phyloP scores from a whole-genome alignment of 1,140 invertebrate species.

The Atta cephalotes region DNA sequence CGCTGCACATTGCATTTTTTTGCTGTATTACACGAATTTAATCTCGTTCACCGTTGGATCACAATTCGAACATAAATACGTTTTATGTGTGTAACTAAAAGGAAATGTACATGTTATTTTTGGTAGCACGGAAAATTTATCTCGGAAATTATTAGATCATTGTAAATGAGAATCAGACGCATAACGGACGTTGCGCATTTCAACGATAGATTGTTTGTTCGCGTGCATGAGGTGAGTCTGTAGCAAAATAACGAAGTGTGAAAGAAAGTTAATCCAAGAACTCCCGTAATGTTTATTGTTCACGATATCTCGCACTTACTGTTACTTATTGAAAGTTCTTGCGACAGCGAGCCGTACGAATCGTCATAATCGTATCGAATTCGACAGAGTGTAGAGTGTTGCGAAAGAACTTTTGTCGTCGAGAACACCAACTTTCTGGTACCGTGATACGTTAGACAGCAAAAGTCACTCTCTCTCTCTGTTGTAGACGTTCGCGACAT shows the following conservation, averaged over 20 bases:
- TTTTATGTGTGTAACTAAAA: neutral
- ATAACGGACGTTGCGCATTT: neutral
- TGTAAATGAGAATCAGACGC: neutral
- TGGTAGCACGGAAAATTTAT: neutral
- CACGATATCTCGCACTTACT: conserved; percentile 26
- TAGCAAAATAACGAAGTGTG: neutral
- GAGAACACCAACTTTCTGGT: neutral
- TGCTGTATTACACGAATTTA: neutral
- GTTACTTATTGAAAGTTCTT: neutral
- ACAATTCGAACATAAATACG: conserved; percentile 15
- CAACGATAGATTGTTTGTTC: conserved; percentile 34
- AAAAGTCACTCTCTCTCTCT: neutral
- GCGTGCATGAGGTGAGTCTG: neutral
- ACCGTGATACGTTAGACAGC: neutral
- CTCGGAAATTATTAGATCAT: neutral
- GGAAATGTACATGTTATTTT: conserved; percentile 31
- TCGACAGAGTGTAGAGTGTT: neutral
- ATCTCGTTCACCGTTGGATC: neutral
- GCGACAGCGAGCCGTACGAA: neutral
- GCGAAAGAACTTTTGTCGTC: conserved; percentile 8
- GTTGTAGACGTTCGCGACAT: neutral
- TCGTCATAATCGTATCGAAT: conserved; percentile 3
- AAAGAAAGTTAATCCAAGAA: conserved; percentile 38
- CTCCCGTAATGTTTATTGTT: conserved; percentile 46
- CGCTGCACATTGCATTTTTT: neutral